Percentiles rank a stretch among this genome's conserved stretches.
Conservation (phyloP, 2,888 invertebrate species). For the Trissolcus japonicus region DNA sequence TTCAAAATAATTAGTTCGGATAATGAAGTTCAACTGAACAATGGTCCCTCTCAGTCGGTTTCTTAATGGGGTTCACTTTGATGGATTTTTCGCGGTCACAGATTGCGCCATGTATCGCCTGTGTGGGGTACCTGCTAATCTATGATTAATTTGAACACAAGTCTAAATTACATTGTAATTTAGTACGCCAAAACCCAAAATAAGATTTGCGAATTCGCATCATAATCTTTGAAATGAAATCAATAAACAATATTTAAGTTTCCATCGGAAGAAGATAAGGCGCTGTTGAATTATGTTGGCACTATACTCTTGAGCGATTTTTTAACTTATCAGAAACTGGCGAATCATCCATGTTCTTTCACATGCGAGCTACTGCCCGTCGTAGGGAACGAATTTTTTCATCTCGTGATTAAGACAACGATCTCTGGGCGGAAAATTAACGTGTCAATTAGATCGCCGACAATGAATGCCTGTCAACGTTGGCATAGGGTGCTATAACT, state of each 20-base stretch:
- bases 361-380: no score
- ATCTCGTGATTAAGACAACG: constrained; percentile 62
- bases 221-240: no score
- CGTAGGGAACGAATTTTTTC: constrained; percentile 47
- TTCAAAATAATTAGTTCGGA: constrained; percentile 74
- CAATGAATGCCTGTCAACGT: constrained; percentile 71
- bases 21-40: constrained; percentile 72
- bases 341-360: constrained; percentile 13
- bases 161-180: no score
- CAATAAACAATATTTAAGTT: no score
- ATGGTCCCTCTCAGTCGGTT: constrained; percentile 63
- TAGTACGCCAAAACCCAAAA: constrained; percentile 17
- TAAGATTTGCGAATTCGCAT: not conserved
- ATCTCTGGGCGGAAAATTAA: constrained; percentile 66
- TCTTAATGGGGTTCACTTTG: constrained; percentile 69
- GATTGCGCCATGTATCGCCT: constrained; percentile 65
- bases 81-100: constrained; percentile 66
- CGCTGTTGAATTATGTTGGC: no score
- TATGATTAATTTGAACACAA: constrained; percentile 31
- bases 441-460: constrained; percentile 70
- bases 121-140: constrained; percentile 43
- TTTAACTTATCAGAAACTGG: not conserved
- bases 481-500: constrained; percentile 61
- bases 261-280: no score
- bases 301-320: no score